Evolutionary conservation across 2,113 vertebrate genomes (phyloP).

Genomic region (Lagopus leucura): DNA sequence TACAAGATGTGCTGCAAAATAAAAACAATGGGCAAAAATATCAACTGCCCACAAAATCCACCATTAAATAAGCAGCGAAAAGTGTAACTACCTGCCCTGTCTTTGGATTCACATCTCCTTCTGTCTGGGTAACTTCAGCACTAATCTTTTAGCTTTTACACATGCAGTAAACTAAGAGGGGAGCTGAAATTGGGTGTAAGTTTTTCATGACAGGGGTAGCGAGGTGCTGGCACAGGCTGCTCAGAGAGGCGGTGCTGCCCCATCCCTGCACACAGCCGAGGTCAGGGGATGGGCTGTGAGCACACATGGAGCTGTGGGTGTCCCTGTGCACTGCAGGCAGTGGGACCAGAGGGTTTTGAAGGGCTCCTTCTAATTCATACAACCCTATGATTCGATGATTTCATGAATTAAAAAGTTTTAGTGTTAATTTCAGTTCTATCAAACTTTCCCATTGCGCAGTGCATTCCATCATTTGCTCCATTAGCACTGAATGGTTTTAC

Average conservation of each 20-base stretch:
- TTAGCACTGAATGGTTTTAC: background rate
- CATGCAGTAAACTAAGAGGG: background rate
- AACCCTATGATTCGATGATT: background rate
- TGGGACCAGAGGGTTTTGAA: too few relatives aligned
- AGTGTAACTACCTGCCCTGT: background rate
- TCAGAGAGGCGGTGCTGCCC: too few relatives aligned
- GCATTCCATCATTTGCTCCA: background rate
- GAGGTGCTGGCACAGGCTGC: background rate
- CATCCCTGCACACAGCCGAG: too few relatives aligned
- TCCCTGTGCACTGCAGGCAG: too few relatives aligned
- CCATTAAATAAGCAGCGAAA: background rate
- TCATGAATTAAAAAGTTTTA: background rate
- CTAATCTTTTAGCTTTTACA: background rate
- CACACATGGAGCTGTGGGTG: too few relatives aligned
- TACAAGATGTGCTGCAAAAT: background rate
- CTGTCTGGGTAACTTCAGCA: background rate
- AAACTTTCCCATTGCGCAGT: background rate
- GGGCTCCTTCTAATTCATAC: too few relatives aligned
- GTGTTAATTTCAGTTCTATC: background rate
- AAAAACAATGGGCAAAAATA: background rate
- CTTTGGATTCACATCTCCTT: accelerated
- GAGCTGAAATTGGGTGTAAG: too few relatives aligned
- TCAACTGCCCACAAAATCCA: background rate
- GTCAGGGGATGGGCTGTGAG: too few relatives aligned
- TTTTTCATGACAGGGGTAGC: too few relatives aligned